A percentile compares a stretch with the other conserved stretches of the same genome.
Conservation (phyloP, 2,113 vertebrate genomes). For the Xiphias gladius region DNA sequence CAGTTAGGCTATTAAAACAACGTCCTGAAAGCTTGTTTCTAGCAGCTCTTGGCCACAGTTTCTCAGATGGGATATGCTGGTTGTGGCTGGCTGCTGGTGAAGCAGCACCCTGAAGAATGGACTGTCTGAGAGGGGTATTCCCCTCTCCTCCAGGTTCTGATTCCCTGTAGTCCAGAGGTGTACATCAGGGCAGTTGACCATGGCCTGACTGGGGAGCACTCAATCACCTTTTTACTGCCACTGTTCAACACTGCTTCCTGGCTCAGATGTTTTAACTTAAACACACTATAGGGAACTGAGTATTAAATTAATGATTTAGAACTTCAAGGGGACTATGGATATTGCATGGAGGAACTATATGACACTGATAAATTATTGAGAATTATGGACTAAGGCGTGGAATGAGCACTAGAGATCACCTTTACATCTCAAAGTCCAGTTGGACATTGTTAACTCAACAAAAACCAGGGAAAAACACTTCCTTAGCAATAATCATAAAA, state of each 20-base stretch:
- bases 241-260: constrained; percentile 7
- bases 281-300: constrained; percentile 14
- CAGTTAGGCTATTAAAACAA: neutral
- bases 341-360: constrained; percentile 24
- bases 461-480: neutral
- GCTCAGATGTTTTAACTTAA: neutral
- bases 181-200: constrained; percentile 1
- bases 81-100: neutral
- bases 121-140: neutral
- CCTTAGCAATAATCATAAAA: constrained; percentile 14
- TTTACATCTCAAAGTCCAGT: constrained; percentile 16
- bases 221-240: neutral
- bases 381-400: neutral
- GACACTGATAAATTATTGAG: constrained; percentile 54
- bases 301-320: constrained; percentile 48
- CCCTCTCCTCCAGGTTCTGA: neutral
- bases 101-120: neutral
- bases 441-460: constrained; percentile 14
- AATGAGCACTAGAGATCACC: neutral
- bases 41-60: constrained; percentile 7
- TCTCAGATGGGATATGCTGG: neutral
- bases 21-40: constrained; percentile 10
- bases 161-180: neutral
- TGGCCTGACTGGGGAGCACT: neutral
- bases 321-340: constrained; percentile 2